Evolutionary conservation across 2,888 invertebrate species (phyloP).

Genomic region (Drosophila incognita): DNA sequence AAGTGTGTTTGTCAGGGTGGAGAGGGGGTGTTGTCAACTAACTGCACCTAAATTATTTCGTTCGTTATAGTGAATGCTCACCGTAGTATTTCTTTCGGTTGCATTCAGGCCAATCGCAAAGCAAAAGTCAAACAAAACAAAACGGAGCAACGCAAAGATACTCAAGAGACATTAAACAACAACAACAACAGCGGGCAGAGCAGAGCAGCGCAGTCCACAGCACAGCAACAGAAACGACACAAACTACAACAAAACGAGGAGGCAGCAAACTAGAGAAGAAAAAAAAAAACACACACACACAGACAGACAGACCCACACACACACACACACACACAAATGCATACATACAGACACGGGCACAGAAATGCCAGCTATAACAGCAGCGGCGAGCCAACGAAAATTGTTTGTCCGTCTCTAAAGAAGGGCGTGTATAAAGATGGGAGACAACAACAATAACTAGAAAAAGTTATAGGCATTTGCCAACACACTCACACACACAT

Average conservation of each 20-base stretch:
- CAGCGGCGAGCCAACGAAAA: slow-evolving; percentile 48
- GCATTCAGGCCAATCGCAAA: slow-evolving; percentile 82
- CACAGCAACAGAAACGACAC: slow-evolving; percentile 46
- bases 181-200: slow-evolving; percentile 15
- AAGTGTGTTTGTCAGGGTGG: not conserved
- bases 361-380: slow-evolving; percentile 13
- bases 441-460: slow-evolving; percentile 10
- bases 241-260: slow-evolving; percentile 53
- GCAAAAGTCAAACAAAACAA: slow-evolving; percentile 50
- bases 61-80: slow-evolving; percentile 44
- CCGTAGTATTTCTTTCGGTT: slow-evolving; percentile 32
- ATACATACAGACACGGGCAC: not conserved
- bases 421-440: slow-evolving; percentile 48
- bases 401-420: slow-evolving; percentile 31
- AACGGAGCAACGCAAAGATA: slow-evolving; percentile 47
- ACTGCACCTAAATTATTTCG: slow-evolving; percentile 41
- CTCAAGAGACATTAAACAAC: slow-evolving; percentile 52
- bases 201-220: slow-evolving; percentile 20
- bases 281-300: not conserved
- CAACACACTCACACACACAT: slow-evolving; percentile 2
- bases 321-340: not conserved
- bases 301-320: not conserved
- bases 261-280: slow-evolving; percentile 25
- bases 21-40: not conserved
- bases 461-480: slow-evolving; percentile 33